Conservation (phyloP, 2,888 invertebrate genomes). For the Agrotis segetum region DNA sequence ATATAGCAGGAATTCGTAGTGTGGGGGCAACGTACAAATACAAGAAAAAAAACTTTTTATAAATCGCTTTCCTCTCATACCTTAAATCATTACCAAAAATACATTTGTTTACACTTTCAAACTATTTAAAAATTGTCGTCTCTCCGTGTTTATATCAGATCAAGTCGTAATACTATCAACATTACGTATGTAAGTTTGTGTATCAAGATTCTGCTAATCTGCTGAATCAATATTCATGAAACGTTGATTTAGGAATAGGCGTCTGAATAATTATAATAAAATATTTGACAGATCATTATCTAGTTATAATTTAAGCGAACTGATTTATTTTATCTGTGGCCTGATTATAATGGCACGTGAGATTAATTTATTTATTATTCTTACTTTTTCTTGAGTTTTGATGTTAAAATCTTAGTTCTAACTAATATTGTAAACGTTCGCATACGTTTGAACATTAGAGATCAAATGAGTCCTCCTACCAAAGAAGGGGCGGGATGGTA, state of each 20-base stretch:
- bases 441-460: too few species aligned
- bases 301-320: slow-evolving; percentile 33
- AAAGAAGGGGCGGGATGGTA: too few species aligned
- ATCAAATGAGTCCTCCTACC: too few species aligned
- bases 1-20: too few species aligned
- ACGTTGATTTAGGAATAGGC: slow-evolving; percentile 44
- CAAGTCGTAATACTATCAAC: slow-evolving; percentile 27
- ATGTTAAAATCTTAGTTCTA: background rate
- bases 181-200: slow-evolving; percentile 25
- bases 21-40: too few species aligned
- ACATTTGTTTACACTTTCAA: slow-evolving; percentile 48
- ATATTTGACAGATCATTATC: slow-evolving; percentile 55
- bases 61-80: slow-evolving; percentile 19
- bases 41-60: background rate
- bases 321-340: slow-evolving; percentile 48
- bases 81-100: slow-evolving; percentile 39
- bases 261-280: slow-evolving; percentile 49
- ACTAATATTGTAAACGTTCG: too few species aligned
- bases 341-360: slow-evolving; percentile 46
- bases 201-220: slow-evolving; percentile 55
- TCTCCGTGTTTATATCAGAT: slow-evolving; percentile 39
- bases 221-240: slow-evolving; percentile 48
- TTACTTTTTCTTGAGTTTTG: background rate
- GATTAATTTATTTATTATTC: slow-evolving; percentile 30
- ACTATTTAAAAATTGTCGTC: slow-evolving; percentile 60